Evolutionary conservation across 2,888 invertebrate genomes (phyloP).

Genomic region (Epinotia bilunana): DNA sequence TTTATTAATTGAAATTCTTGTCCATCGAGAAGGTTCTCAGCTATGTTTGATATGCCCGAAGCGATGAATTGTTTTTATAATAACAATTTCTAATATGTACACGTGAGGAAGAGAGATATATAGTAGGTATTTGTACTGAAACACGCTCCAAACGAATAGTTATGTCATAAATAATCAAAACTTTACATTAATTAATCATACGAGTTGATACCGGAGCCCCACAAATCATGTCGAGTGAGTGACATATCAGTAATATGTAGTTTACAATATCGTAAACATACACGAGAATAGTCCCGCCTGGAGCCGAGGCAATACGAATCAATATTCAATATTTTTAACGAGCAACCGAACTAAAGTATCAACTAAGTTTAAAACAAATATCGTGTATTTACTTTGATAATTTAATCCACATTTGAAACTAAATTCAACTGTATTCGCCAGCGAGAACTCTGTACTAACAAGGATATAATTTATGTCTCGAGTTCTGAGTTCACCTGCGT

Average conservation of each 20-base stretch:
- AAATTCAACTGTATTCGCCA: constrained; percentile 33
- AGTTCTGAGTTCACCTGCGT: constrained; percentile 29
- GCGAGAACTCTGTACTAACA: constrained; percentile 41
- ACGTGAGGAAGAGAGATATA: background rate
- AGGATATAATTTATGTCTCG: constrained; percentile 37
- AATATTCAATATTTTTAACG: constrained; percentile 12
- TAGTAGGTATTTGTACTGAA: background rate
- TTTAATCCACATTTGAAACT: constrained; percentile 17
- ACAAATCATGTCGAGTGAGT: constrained; percentile 23
- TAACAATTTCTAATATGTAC: background rate
- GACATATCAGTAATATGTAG: constrained; percentile 21
- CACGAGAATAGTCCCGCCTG: background rate
- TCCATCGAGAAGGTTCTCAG: no score
- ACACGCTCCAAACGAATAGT: background rate
- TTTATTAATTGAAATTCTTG: no score
- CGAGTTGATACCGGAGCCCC: background rate
- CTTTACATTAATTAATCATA: constrained; percentile 22
- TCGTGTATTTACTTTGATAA: constrained; percentile 24
- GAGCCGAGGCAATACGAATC: background rate
- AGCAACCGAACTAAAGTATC: background rate
- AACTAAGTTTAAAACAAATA: constrained; percentile 24
- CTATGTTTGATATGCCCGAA: no score
- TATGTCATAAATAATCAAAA: constrained; percentile 12
- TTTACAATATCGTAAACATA: background rate
- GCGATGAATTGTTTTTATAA: no score